Base-by-base conservation (phyloP, 2,797 vertebrate genomes). In the Percopsis omiscomaycus region DNA sequence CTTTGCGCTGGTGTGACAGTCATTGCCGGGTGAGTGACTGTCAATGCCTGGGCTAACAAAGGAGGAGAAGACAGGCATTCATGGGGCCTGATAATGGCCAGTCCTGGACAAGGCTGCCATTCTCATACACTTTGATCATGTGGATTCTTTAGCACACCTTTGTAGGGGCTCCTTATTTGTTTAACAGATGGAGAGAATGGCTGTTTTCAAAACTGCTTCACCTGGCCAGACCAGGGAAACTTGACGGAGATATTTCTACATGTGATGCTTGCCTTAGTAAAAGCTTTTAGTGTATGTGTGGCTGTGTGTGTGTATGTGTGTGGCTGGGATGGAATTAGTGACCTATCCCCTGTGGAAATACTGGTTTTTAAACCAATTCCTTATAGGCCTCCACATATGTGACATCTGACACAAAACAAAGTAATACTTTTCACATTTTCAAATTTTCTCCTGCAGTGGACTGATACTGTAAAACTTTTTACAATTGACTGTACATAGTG, bases 11-110 rank as follows among this genome's bases (percentile, higher is more conserved):
- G 89, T 92, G 92, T 93, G 92, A 93, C 91, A 90, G 90, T 93
- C 93, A 93, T 91, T 92, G 90, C 89, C 88, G 89, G 90, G 85
- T 92, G 91, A 92, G 83, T 92, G 90, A 89, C 90, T 92, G 89
- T 93, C 92, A 93, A 92, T 91, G 91, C 86, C 84, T 64, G 59
- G 44, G 44, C 86, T 81, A 70, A 94, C 91, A 93, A 94, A 92
- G 88, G 88, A 85, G 86, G 86, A 90, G 86, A 92, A 91, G 90
- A 91, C 89, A 92, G 86, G 81, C 87, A 91, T 93, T 93, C 89
- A 92, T 85, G 84, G 79, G 82, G 85, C 80, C 86, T 86, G 88
- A 92, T 91, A 92, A 93, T 90, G 86, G 89, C 86, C 85, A 70
- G 81, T 84, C 88, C 79, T 60, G 84, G 87, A 90, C 89, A 87